Percentiles rank a stretch among this genome's conserved stretches.
phyloP scores from a whole-genome alignment of 1,140 invertebrate genomes.

The Papilio polyxenes region DNA sequence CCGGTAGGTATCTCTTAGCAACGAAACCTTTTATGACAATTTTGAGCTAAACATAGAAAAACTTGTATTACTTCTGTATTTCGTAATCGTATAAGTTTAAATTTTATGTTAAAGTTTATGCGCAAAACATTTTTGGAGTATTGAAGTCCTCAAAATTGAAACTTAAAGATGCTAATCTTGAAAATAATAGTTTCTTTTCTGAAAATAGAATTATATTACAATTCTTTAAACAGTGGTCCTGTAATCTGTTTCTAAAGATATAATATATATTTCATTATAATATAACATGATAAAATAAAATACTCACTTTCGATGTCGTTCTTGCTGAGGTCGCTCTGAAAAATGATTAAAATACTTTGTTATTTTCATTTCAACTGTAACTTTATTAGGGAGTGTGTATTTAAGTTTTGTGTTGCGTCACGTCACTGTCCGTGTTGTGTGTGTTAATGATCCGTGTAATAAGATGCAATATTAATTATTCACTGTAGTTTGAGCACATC shows the following conservation, averaged over 20 bases:
- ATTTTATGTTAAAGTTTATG: background rate
- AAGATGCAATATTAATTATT: conserved; percentile 57
- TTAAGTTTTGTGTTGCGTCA: conserved; percentile 54
- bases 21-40: conserved; percentile 74
- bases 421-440: conserved; percentile 52
- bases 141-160: background rate
- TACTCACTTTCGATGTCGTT: conserved; percentile 89
- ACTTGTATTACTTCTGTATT: conserved; percentile 24
- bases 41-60: conserved; percentile 71
- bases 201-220: background rate
- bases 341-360: conserved; percentile 77
- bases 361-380: conserved; percentile 64
- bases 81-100: background rate
- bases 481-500: conserved; percentile 68
- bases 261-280: background rate
- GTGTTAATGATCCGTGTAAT: conserved; percentile 43
- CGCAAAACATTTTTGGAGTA: background rate
- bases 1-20: conserved; percentile 65
- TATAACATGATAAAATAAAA: conserved; percentile 37
- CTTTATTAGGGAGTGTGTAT: conserved; percentile 57
- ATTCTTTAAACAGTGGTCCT: conserved; percentile 17
- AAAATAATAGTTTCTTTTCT: background rate
- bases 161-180: background rate
- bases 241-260: background rate
- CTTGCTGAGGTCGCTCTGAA: conserved; percentile 86